Percentiles rank a stretch among this genome's conserved stretches.
These are phyloP conservation scores for Oligia fasciuncula DNA, from an alignment of 2,888 invertebrate genomes.

Conservation along the genomic window DNA sequence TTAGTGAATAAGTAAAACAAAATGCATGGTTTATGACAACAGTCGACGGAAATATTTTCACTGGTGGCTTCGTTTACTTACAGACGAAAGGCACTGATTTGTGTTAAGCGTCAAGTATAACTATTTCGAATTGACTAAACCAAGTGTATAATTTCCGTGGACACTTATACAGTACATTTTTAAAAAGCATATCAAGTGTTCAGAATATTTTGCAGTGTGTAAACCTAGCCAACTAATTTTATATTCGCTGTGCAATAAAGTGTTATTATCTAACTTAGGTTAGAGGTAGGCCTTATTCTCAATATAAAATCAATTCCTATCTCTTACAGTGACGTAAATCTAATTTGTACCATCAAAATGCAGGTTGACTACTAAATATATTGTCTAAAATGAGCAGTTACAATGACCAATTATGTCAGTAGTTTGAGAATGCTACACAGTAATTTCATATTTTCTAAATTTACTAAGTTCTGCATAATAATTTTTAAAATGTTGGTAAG, in stretches of 20 bases:
- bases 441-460: slow-evolving; percentile 46
- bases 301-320: slow-evolving; percentile 62
- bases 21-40: slow-evolving; percentile 86
- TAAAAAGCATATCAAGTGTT: slow-evolving; percentile 47
- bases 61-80: slow-evolving; percentile 55
- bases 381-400: slow-evolving; percentile 84
- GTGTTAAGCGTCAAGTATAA: slow-evolving; percentile 55
- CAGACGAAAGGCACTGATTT: slow-evolving; percentile 64
- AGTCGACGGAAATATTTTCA: slow-evolving; percentile 65
- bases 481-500: slow-evolving; percentile 22
- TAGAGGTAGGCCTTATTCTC: slow-evolving; percentile 67
- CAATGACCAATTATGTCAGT: slow-evolving; percentile 51
- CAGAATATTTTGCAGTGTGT: slow-evolving; percentile 56
- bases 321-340: slow-evolving; percentile 70
- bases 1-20: slow-evolving; percentile 72
- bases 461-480: slow-evolving; percentile 44
- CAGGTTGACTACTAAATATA: slow-evolving; percentile 73
- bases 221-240: slow-evolving; percentile 58
- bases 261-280: slow-evolving; percentile 65
- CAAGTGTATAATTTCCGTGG: slow-evolving; percentile 29
- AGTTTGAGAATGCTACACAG: slow-evolving; percentile 36
- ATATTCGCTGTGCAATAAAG: slow-evolving; percentile 63
- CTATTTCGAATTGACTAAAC: slow-evolving; percentile 49
- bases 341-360: slow-evolving; percentile 87
- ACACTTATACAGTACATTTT: slow-evolving; percentile 39